Evolutionary conservation across 2,797 vertebrate species (phyloP), one percentile per base, ranked within the genome.

Genomic region (Tenualosa ilisha): DNA sequence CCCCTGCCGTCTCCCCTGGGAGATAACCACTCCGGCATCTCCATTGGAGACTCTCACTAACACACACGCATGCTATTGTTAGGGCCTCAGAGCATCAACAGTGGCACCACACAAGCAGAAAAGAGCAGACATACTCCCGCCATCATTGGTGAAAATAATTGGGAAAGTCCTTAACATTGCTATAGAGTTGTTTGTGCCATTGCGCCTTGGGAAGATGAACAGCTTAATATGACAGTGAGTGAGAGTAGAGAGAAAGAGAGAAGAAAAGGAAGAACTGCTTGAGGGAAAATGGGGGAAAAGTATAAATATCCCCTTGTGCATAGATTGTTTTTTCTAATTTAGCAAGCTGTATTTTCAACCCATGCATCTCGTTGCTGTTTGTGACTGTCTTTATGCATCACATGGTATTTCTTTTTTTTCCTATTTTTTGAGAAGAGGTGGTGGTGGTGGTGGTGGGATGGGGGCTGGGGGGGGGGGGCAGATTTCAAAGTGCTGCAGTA

Each of bases 51-150:
- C 72, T 40, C 72, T 79, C 40, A 40, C 72, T 75, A 37, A 43
- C 40, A 56, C 40, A 40, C 72, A 79, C 72, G 20, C 40, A 56
- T 46, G 40, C 72, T 79, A 43, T 79, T 79, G 72, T 79, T 79
- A 37, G 40, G 72, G 37, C 40, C 72, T 79, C 72, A 43, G n/a
- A 79, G 43, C 72, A 46, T 46, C 72, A 79, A 46, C 72, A 79
- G 17, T 46, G 72, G 72, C 37, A 79, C 17, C 20, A 43, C 72
- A 79, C 65, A 12, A 72, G 65, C 15, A 22, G 72, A 79, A 40
- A 9, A 40, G 15, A 79, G 72, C 46, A 43, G 46, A 79, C 72
- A 79, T 22, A 46, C 37, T 79, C 43, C 20, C 26, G 15, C 40
- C 6, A 3, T 79, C 6, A 40, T 72, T 37, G 72, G 40, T 17